Base-by-base conservation (phyloP, 2,797 vertebrate genomes). In the Alauda arvensis region DNA sequence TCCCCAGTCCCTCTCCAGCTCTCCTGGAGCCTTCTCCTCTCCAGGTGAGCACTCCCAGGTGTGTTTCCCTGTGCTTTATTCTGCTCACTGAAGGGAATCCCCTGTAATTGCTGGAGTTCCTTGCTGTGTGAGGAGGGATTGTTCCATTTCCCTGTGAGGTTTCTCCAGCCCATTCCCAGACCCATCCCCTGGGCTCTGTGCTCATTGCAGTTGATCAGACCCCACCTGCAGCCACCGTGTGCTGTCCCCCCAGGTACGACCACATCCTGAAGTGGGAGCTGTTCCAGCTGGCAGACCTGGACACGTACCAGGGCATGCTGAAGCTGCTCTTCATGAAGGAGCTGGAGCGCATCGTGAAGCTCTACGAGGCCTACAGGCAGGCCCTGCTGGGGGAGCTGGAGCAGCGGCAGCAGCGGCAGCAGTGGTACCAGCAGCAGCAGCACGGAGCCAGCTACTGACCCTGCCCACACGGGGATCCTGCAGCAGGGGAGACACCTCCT, bases 261-360 rank as follows among this genome's bases (percentile, higher is more conserved):
- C 99, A 99, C 97, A 99, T 99, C 95, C 94, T 99, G 86, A 99
- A 99, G 96, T 99, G 99, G 99, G 99, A 99, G 95, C 96, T 99
- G 93, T 99, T 99, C 97, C 99, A 99, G 97, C 97, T 99, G 95
- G 98, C 99, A 1, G 99, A 99, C 96, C 92, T 99, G 97, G 99
- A 99, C 96, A 99, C 99, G 0, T 99, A 99, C 95, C 99, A 99
- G 97, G 99, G 99, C 21, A 99, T 99, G 98, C 96, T 99, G 91
- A 99, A 99, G 97, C 97, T 99, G 97, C 98, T 99, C 62, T 99
- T 99, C 97, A 99, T 99, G 99, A 99, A 99, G 96, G 99, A 99
- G 97, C 98, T 99, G 97, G 99, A 99, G 76, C 97, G 98, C 80
- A 99, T 99, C 46, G 99, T 99, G 83, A 99, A 99, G 94, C 98